phyloP scores from a whole-genome alignment of 1,140 invertebrate species.

The Contarinia nasturtii region DNA sequence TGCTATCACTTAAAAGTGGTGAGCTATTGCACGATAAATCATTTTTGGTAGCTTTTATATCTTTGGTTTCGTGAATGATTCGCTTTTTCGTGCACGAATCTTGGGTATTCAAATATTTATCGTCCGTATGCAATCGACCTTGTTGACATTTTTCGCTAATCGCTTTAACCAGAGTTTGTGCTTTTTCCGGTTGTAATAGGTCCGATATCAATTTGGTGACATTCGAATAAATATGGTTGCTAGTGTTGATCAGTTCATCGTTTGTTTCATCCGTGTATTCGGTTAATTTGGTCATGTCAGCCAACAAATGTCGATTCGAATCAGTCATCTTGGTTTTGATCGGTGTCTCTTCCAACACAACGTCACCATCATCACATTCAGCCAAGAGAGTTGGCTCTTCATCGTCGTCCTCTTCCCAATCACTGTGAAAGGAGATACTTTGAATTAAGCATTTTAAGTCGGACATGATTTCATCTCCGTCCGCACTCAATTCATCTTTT shows the following conservation, averaged over 20 bases:
- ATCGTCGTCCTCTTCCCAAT: conserved; percentile 6
- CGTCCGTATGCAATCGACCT: too few relatives aligned
- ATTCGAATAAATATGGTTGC: conserved; percentile 1
- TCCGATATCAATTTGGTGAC: conserved; percentile 5
- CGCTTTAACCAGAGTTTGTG: conserved; percentile 1
- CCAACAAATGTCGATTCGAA: too few relatives aligned
- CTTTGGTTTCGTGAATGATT: neutral
- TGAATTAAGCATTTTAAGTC: conserved; percentile 25
- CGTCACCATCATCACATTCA: conserved; percentile 1
- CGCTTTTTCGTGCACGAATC: neutral
- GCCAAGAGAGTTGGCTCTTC: conserved; percentile 2
- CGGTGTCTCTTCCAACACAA: neutral
- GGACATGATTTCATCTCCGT: conserved; percentile 29
- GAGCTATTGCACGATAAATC: neutral
- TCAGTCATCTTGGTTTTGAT: too few relatives aligned
- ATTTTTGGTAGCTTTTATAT: neutral
- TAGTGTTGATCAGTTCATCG: neutral
- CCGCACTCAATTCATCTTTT: conserved; percentile 15
- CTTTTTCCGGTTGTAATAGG: conserved; percentile 7
- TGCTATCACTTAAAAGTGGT: neutral
- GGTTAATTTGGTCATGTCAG: too few relatives aligned
- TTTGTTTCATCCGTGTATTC: too few relatives aligned
- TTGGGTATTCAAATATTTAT: neutral
- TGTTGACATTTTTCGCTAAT: conserved; percentile 1
- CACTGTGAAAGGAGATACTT: conserved; percentile 10